Percentiles rank a stretch among this genome's conserved stretches.
These are phyloP conservation scores for Trypoxylus dichotomus DNA, from an alignment of 1,140 invertebrate genomes.

Conservation along the genomic window DNA sequence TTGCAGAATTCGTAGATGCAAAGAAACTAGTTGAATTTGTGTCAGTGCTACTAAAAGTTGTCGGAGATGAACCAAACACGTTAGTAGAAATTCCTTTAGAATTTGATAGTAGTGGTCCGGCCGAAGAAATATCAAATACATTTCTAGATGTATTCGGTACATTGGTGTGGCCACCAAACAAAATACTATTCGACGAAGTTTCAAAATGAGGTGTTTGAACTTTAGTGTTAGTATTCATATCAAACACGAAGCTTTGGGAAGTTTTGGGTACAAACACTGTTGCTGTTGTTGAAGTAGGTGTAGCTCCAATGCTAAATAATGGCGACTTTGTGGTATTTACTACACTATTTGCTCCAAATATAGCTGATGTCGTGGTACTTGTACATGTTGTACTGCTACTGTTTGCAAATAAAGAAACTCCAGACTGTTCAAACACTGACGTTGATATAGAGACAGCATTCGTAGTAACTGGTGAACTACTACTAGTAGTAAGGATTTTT, in stretches of 20 bases:
- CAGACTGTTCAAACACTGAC: neutral
- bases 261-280: neutral
- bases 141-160: constrained; percentile 34
- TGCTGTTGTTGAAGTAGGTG: neutral
- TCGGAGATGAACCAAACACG: constrained; percentile 17
- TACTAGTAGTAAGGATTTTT: neutral
- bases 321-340: neutral
- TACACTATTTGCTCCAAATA: neutral
- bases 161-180: constrained; percentile 22
- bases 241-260: neutral
- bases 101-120: neutral
- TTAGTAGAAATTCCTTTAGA: neutral
- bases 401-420: neutral
- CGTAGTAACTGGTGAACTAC: neutral
- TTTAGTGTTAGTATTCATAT: neutral
- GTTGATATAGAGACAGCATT: neutral
- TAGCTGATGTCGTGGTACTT: neutral
- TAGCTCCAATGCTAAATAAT: neutral
- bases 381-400: neutral
- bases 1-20: constrained; percentile 26
- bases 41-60: constrained; percentile 19
- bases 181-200: neutral
- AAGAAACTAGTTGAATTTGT: constrained; percentile 6
- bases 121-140: constrained; percentile 29
- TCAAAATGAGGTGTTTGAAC: neutral